Percentiles rank a stretch among this genome's conserved stretches.
Conservation (phyloP, 2,797 vertebrate genomes). For the Alca torda region DNA sequence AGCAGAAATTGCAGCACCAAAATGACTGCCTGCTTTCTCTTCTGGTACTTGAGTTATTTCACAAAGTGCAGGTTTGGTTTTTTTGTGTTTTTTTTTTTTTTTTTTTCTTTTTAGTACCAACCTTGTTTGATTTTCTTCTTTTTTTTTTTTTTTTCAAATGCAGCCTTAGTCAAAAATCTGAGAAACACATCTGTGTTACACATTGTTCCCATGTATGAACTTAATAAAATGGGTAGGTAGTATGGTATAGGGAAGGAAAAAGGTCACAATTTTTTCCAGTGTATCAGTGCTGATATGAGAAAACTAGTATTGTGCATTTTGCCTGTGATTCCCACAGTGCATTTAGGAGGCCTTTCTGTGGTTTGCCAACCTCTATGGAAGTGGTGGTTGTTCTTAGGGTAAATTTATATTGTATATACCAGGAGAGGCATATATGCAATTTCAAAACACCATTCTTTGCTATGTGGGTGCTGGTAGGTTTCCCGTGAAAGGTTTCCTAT, state of each 20-base stretch:
- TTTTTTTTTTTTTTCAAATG: not conserved
- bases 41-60: not conserved
- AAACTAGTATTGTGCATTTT: not conserved
- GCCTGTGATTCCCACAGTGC: not conserved
- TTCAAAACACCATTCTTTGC: not conserved
- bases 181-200: not conserved
- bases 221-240: not conserved
- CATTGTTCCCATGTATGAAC: not conserved
- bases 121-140: not conserved
- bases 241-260: not conserved
- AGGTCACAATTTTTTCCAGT: not conserved
- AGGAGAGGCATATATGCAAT: not conserved
- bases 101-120: not conserved
- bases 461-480: not conserved
- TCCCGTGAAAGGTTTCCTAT: not conserved
- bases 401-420: rapidly evolving
- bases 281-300: not conserved
- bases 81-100: not conserved
- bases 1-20: not conserved
- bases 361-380: not conserved
- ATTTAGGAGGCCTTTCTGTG: not conserved
- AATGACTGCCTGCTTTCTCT: not conserved
- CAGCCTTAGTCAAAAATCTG: not conserved
- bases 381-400: not conserved
- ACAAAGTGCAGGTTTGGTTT: not conserved